A percentile compares a stretch with the other conserved stretches of the same genome.
These are phyloP conservation scores for Hydrocynus forskahlii DNA, from an alignment of 2,797 vertebrate species.

Conservation along the genomic window DNA sequence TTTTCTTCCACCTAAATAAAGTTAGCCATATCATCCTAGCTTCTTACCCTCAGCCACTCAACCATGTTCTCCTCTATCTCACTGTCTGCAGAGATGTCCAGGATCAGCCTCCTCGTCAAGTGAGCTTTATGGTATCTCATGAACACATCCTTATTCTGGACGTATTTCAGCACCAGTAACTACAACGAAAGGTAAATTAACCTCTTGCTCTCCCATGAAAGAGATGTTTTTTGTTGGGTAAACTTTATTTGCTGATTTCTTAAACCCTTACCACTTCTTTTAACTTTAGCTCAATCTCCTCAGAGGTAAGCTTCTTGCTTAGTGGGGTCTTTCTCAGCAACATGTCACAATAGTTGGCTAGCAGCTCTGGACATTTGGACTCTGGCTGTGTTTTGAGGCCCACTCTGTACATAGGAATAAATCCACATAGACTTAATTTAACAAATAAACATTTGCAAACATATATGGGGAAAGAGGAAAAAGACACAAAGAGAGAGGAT, in stretches of 20 bases:
- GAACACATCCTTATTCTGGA: slow-evolving; percentile 99
- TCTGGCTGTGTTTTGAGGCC: slow-evolving; percentile 98
- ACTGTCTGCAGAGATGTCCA: slow-evolving; percentile 98
- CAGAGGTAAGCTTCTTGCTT: slow-evolving; percentile 98
- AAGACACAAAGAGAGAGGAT: not conserved
- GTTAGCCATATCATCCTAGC: not conserved
- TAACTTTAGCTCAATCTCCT: slow-evolving; percentile 98
- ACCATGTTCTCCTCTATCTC: slow-evolving; percentile 99
- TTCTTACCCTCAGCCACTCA: slow-evolving; percentile 94
- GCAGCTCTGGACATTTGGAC: slow-evolving; percentile 97
- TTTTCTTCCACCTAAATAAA: not conserved
- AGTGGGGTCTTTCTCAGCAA: slow-evolving; percentile 96
- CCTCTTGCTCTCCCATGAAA: not conserved
- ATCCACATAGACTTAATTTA: not conserved
- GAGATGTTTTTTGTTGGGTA: not conserved
- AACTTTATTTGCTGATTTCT: not conserved
- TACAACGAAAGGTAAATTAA: slow-evolving; percentile 59
- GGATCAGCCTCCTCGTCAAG: slow-evolving; percentile 93
- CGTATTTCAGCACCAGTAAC: slow-evolving; percentile 97
- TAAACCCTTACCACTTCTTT: slow-evolving; percentile 92
- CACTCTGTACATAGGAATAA: slow-evolving; percentile 76
- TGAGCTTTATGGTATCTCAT: slow-evolving; percentile 99
- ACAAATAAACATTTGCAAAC: not conserved
- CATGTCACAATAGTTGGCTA: slow-evolving; percentile 99
- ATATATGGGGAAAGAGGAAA: too few species aligned